These are phyloP conservation scores for Plutella xylostella DNA, from an alignment of 2,888 invertebrate species.

Conservation along the genomic window DNA sequence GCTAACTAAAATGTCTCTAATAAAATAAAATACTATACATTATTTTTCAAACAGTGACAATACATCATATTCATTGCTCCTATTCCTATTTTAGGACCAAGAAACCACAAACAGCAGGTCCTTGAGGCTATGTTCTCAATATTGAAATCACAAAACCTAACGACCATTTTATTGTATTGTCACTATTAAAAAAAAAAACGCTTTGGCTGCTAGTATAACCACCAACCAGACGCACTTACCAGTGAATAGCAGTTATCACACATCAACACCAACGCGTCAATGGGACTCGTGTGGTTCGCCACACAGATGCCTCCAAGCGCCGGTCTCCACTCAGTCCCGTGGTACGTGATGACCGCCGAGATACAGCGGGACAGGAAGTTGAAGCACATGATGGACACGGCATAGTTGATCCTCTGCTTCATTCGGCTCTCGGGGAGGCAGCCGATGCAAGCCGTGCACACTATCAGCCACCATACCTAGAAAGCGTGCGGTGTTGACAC, in stretches of 20 bases:
- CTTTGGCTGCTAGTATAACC: too few relatives aligned
- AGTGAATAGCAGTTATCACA: slow-evolving; percentile 97
- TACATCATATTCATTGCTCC: too few relatives aligned
- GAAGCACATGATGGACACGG: slow-evolving; percentile 90
- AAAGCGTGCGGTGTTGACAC: neutral
- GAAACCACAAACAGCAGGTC: too few relatives aligned
- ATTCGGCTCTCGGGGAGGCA: slow-evolving; percentile 81
- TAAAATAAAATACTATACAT: too few relatives aligned
- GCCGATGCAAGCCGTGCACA: slow-evolving; percentile 89
- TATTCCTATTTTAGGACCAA: too few relatives aligned
- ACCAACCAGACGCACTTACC: slow-evolving; percentile 36
- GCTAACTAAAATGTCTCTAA: too few relatives aligned
- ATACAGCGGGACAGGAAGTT: slow-evolving; percentile 92
- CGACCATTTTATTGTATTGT: too few relatives aligned
- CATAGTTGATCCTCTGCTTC: slow-evolving; percentile 84
- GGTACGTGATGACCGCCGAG: slow-evolving; percentile 88
- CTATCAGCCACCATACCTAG: slow-evolving; percentile 89
- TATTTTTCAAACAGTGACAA: too few relatives aligned
- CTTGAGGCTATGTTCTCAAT: too few relatives aligned
- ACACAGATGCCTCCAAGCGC: slow-evolving; percentile 90
- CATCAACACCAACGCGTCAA: slow-evolving; percentile 96
- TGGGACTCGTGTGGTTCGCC: slow-evolving; percentile 99
- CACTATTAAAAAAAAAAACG: too few relatives aligned
- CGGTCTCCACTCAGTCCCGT: slow-evolving; percentile 88
- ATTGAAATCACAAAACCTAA: too few relatives aligned